Evolutionary conservation across 2,888 invertebrate species (phyloP), one percentile per base, ranked within the genome.

Genomic region (Drosophila greeni): DNA sequence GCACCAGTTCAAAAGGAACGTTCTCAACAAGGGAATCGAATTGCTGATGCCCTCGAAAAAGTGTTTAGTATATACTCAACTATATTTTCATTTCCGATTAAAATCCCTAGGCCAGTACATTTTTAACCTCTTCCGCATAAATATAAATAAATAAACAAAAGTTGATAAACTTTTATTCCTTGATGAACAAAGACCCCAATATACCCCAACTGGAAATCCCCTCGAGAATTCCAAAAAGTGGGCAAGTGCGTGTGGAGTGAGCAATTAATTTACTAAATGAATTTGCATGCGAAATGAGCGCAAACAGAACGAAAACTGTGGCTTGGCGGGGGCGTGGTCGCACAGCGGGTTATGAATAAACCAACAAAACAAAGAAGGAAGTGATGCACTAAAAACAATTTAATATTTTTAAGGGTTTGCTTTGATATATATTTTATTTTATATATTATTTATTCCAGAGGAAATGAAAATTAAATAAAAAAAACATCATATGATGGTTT

Each of bases 191-290:
- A n/a, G n/a, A n/a, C 18, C 11, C 34, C 40, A 24, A 31, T 16
- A 45, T 60, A 58, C 59, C 37, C 45, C 12, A 7, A 14, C 8
- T 31, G 16, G 5, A 6, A 53, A 31, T 53, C 24, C 64, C 43
- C 33, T 6, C 34, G 53, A 29, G 53, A 42, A 59, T 53, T 48
- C 26, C 40, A 49, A 61, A 78, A 69, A 68, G 57, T 70, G 70
- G 79, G 53, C 68, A 73, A 75, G 37, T 37, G 66, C 49, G 18
- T 56, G 53, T 71, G 84, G 83, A 82, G 74, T 74, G 79, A 74
- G 67, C 81, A 84, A 81, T 84, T 84, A 81, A 81, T 81, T 84
- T 82, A 74, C 75, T 81, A 84, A 81, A 82, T 81, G 81, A 81
- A 81, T 81, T 81, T 84, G 84, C 84, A 81, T 84, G 76, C 84